Evolutionary conservation across 2,888 invertebrate species (phyloP), one percentile per base, ranked within the genome.

Genomic region (Drosophila hawaiiensis): DNA sequence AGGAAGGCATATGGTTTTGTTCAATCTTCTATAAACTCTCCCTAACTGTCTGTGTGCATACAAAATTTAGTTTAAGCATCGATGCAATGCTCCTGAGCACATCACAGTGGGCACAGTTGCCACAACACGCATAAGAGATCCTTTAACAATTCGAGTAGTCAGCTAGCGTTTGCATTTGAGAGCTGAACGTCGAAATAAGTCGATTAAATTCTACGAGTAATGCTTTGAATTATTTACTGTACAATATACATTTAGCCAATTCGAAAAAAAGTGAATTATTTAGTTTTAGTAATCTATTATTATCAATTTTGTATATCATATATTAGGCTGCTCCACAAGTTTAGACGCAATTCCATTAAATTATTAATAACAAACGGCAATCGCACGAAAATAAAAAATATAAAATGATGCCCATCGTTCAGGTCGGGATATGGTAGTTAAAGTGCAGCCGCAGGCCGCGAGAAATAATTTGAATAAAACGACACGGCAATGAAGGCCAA

Each of bases 1-100:
- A n/a, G 6, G 1, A 37, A n/a, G 39, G 43, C 60, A 43, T 52
- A 60, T 49, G 60, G 62, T 35, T 22, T 6, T 62, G 41, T 78
- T 81, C 73, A 72, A 86, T 78, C 68, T 71, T 59, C 68, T 72
- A 81, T 83, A 81, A 83, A 70, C 74, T 70, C 72, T 70, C 58
- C 73, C 59, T 62, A 80, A 80, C 74, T 62, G 66, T 67, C 74
- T 64, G 66, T 69, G 53, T 68, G 71, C 80, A 71, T 79, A 79
- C 76, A 59, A 70, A 76, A 78, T 83, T 75, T 66, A 68, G 76
- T 73, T 84, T 75, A 53, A 68, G 58, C 66, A 71, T 63, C 61
- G 37, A 37, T 25, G 59, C 41, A 68, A 65, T 70, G 28, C 50
- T 43, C 41, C 47, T 50, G 0, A 10, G 7, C 22, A 9, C 43